A percentile compares a stretch with the other conserved stretches of the same genome.
These are phyloP conservation scores for Pseudobourletiella spinata DNA, from an alignment of 1,140 invertebrate species.

Conservation along the genomic window DNA sequence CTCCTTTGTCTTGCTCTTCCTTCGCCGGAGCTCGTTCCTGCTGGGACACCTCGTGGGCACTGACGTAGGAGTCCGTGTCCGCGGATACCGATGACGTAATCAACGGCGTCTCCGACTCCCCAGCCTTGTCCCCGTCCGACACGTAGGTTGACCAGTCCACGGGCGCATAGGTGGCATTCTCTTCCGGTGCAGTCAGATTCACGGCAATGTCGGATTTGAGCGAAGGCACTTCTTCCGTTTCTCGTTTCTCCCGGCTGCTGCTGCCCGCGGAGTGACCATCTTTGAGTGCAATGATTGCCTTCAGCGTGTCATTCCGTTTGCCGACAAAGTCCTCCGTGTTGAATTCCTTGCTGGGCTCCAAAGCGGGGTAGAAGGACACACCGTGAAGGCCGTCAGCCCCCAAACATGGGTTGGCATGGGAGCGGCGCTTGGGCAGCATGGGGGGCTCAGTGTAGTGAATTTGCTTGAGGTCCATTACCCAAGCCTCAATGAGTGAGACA, in stretches of 20 bases:
- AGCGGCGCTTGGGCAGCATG: conserved; percentile 36
- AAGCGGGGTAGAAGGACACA: conserved; percentile 37
- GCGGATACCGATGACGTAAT: background rate
- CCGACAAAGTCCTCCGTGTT: conserved; percentile 22
- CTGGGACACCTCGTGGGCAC: background rate
- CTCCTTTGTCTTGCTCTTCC: background rate
- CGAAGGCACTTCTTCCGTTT: conserved; percentile 16
- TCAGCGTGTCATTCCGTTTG: conserved; percentile 31
- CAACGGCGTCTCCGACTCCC: background rate
- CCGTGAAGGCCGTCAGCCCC: conserved; percentile 39
- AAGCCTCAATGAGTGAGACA: conserved; percentile 35
- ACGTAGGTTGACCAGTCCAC: conserved; percentile 31
- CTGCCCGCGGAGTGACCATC: background rate
- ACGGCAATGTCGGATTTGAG: background rate
- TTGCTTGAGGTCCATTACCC: conserved; percentile 36
- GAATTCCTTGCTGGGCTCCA: conserved; percentile 29
- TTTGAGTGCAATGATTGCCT: conserved; percentile 13
- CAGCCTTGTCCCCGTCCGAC: conserved; percentile 3
- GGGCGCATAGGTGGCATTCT: conserved; percentile 30
- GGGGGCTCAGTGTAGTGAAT: conserved; percentile 38
- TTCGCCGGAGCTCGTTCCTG: background rate
- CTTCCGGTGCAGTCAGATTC: conserved; percentile 22
- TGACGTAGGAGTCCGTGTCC: background rate
- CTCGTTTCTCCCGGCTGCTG: conserved; percentile 21
- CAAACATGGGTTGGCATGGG: conserved; percentile 37